These are phyloP conservation scores for Achroia grisella DNA, from an alignment of 1,140 invertebrate genomes.

Conservation along the genomic window DNA sequence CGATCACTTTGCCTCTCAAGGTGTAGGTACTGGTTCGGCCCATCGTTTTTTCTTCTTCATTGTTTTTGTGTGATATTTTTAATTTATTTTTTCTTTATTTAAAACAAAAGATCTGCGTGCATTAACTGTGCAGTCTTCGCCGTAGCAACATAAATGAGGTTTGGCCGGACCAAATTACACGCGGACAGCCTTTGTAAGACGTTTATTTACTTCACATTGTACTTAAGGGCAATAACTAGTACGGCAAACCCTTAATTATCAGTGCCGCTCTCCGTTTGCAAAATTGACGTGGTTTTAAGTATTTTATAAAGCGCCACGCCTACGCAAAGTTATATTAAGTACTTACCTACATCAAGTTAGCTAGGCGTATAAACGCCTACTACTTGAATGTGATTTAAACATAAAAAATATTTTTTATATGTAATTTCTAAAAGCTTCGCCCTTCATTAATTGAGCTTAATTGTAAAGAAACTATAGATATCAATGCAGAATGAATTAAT, in stretches of 20 bases:
- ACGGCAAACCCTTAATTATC: conserved; percentile 51
- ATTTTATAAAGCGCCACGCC: conserved; percentile 18
- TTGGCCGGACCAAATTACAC: conserved; percentile 64
- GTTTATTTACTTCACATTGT: conserved; percentile 69
- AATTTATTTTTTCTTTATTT: conserved; percentile 60
- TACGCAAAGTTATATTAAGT: not conserved
- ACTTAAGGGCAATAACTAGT: conserved; percentile 68
- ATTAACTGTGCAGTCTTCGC: conserved; percentile 35
- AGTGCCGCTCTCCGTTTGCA: conserved; percentile 36
- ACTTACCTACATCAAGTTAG: too few relatives aligned
- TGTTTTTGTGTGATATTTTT: conserved; percentile 56
- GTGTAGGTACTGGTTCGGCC: conserved; percentile 47
- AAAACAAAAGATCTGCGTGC: conserved; percentile 42
- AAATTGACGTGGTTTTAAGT: conserved; percentile 31
- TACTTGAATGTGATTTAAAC: too few relatives aligned
- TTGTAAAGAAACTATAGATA: too few relatives aligned
- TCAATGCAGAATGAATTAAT: too few relatives aligned
- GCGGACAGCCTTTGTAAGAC: conserved; percentile 47
- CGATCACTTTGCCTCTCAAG: conserved; percentile 41
- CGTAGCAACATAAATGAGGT: conserved; percentile 55
- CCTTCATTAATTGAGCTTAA: too few relatives aligned
- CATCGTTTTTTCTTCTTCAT: conserved; percentile 58
- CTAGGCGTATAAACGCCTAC: too few relatives aligned
- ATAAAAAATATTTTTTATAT: too few relatives aligned
- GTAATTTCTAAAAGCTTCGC: too few relatives aligned